These are phyloP conservation scores for Micropterix aruncella DNA, from an alignment of 2,888 invertebrate species.

Conservation along the genomic window DNA sequence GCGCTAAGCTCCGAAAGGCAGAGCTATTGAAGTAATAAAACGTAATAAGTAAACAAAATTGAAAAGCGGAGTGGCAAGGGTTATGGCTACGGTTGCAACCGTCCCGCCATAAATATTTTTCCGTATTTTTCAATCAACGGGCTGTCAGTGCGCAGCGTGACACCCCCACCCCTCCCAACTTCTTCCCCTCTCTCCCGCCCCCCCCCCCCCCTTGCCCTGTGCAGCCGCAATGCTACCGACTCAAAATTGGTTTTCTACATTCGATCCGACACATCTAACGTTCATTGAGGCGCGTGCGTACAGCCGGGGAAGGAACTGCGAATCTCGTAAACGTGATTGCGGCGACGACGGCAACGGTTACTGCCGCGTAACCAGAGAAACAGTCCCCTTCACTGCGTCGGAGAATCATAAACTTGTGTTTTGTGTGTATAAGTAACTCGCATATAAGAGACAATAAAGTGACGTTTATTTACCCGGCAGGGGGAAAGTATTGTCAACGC, in stretches of 20 bases:
- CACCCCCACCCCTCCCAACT: slow-evolving; percentile 16
- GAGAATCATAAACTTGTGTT: too few species aligned
- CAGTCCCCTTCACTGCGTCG: too few species aligned
- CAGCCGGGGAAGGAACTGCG: neutral
- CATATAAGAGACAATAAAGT: too few species aligned
- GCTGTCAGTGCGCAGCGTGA: slow-evolving; percentile 28
- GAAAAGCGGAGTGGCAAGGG: too few species aligned
- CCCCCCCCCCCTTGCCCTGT: slow-evolving; percentile 3
- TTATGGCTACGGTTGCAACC: neutral
- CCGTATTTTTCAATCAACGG: slow-evolving; percentile 50
- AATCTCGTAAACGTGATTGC: too few species aligned
- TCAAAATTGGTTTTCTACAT: slow-evolving; percentile 44
- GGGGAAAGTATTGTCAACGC: too few species aligned
- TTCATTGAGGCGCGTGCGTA: neutral
- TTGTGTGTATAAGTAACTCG: too few species aligned
- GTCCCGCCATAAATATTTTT: slow-evolving; percentile 41
- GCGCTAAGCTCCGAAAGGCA: too few species aligned
- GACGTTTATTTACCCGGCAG: too few species aligned
- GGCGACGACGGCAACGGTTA: too few species aligned
- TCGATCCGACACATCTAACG: slow-evolving; percentile 23
- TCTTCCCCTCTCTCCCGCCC: slow-evolving; percentile 21
- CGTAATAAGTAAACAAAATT: too few species aligned
- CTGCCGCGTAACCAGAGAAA: too few species aligned
- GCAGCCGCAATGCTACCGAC: slow-evolving; percentile 22
- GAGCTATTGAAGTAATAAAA: neutral